Evolutionary conservation across 1,140 invertebrate genomes (phyloP).

Genomic region (Cotesia typhae): DNA sequence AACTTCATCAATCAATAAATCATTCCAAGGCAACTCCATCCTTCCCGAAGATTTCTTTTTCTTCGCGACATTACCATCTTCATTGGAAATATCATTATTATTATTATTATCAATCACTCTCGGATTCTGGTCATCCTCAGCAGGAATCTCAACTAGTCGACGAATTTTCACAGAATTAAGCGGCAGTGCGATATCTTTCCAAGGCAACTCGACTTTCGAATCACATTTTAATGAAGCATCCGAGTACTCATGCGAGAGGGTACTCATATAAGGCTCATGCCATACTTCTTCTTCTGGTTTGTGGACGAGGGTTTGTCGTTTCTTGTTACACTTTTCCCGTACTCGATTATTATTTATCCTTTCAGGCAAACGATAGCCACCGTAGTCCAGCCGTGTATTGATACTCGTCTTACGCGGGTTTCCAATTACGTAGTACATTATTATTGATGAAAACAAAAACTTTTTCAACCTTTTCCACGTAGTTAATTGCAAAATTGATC

Average conservation of each 20-base stretch:
- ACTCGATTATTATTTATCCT: slow-evolving; percentile 3
- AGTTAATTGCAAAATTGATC: too few species aligned
- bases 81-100: not conserved
- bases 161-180: slow-evolving; percentile 44
- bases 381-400: not conserved
- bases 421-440: slow-evolving; percentile 34
- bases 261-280: slow-evolving; percentile 52
- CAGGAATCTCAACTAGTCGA: slow-evolving; percentile 20
- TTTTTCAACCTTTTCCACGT: not conserved
- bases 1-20: slow-evolving; percentile 46
- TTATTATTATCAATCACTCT: slow-evolving; percentile 8
- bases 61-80: not conserved
- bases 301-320: slow-evolving; percentile 46
- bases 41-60: slow-evolving; percentile 38
- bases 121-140: not conserved
- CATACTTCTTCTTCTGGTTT: slow-evolving; percentile 48
- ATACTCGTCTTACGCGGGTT: slow-evolving; percentile 13
- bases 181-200: slow-evolving; percentile 51
- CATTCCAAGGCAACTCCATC: slow-evolving; percentile 52
- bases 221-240: slow-evolving; percentile 45
- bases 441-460: not conserved
- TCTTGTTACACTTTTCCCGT: slow-evolving; percentile 36
- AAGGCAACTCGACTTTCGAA: slow-evolving; percentile 54
- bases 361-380: not conserved
- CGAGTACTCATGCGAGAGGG: slow-evolving; percentile 45